phyloP scores from a whole-genome alignment of 2,888 invertebrate species.

The Cremastinae sp. region DNA sequence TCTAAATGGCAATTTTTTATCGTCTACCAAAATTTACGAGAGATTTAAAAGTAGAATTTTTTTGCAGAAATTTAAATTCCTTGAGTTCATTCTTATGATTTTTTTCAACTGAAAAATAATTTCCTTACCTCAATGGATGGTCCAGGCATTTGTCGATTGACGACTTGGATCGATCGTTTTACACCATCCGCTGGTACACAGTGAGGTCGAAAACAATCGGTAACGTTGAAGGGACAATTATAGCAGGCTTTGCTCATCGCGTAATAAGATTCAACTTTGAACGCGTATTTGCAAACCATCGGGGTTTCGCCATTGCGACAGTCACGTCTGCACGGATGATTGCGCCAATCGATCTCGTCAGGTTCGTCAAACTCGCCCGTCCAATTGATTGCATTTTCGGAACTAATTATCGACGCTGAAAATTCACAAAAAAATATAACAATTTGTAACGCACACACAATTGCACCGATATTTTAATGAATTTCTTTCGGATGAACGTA shows the following conservation, averaged over 20 bases:
- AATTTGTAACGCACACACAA: too few relatives aligned
- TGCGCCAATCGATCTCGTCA: slow-evolving; percentile 55
- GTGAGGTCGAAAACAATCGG: slow-evolving; percentile 89
- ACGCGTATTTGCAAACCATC: slow-evolving; percentile 87
- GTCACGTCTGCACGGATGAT: slow-evolving; percentile 85
- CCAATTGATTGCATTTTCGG: slow-evolving; percentile 55
- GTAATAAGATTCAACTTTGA: slow-evolving; percentile 90
- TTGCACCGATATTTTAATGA: too few relatives aligned
- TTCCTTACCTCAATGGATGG: slow-evolving; percentile 88
- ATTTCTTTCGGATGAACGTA: too few relatives aligned
- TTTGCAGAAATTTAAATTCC: too few relatives aligned
- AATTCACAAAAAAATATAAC: background rate
- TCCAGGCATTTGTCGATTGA: slow-evolving; percentile 94
- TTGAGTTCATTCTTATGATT: too few relatives aligned
- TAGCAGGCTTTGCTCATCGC: slow-evolving; percentile 94
- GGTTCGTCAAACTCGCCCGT: slow-evolving; percentile 47
- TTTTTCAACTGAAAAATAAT: background rate
- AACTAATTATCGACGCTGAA: slow-evolving; percentile 56
- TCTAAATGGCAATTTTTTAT: too few relatives aligned
- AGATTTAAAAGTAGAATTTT: too few relatives aligned
- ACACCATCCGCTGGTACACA: slow-evolving; percentile 93
- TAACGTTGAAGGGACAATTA: slow-evolving; percentile 87
- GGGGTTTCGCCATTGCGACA: slow-evolving; percentile 83
- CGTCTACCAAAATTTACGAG: too few relatives aligned
- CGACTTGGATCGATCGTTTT: slow-evolving; percentile 87